These are phyloP conservation scores for Plecotus auritus DNA, from an alignment of 2,113 vertebrate genomes.

Conservation along the genomic window DNA sequence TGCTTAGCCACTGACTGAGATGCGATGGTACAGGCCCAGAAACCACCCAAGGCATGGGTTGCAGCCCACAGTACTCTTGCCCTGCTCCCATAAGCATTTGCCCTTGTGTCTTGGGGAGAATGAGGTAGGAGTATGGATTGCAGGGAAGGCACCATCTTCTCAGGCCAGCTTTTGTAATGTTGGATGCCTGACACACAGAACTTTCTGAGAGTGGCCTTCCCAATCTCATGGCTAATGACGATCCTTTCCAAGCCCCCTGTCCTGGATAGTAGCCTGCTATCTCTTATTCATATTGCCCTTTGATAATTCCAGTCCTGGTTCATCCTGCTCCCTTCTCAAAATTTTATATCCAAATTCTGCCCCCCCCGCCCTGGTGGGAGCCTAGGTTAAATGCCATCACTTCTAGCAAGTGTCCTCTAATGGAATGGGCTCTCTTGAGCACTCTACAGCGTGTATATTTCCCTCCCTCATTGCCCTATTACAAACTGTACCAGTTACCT, in stretches of 20 bases:
- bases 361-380: not conserved
- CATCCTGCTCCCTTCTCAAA: not conserved
- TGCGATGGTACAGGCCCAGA: not conserved
- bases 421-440: not conserved
- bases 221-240: not conserved
- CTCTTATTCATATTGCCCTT: not conserved
- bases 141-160: not conserved
- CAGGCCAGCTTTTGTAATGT: not conserved
- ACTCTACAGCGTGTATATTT: not conserved
- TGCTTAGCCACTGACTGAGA: not conserved
- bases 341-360: not conserved
- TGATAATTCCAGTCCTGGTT: not conserved
- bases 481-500: not conserved
- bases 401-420: not conserved
- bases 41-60: not conserved
- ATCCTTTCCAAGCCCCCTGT: not conserved
- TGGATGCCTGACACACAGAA: not conserved
- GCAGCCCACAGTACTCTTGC: not conserved
- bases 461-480: not conserved
- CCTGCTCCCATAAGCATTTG: not conserved
- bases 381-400: not conserved
- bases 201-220: not conserved
- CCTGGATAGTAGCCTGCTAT: not conserved
- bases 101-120: not conserved
- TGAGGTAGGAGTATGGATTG: not conserved